phyloP scores from a whole-genome alignment of 2,888 invertebrate species.

The Orthosia gothica region DNA sequence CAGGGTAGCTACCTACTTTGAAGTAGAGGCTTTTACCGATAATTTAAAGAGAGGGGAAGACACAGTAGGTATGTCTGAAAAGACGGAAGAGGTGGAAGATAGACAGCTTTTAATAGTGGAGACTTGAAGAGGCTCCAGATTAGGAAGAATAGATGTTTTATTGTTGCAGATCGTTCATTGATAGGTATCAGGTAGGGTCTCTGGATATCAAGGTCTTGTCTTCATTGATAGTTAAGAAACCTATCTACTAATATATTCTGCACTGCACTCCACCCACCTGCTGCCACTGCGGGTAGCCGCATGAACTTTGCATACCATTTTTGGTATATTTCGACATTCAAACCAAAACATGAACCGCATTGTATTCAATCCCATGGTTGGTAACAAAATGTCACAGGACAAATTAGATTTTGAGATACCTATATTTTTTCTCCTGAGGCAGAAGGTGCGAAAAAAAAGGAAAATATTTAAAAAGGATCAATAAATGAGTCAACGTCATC shows the following conservation, averaged over 20 bases:
- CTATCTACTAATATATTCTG: not conserved
- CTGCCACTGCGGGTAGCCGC: too few species aligned
- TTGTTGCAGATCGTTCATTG: not conserved
- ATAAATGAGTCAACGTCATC: not conserved
- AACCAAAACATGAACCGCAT: not conserved
- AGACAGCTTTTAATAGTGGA: too few species aligned
- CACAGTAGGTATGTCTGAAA: not conserved
- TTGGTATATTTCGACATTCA: slow-evolving; percentile 9
- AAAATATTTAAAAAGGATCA: not conserved
- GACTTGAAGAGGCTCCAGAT: not conserved
- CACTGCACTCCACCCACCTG: not conserved
- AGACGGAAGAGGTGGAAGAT: too few species aligned
- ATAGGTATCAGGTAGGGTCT: not conserved
- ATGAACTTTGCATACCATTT: slow-evolving; percentile 1
- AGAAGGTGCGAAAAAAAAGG: too few species aligned
- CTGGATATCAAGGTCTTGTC: not conserved
- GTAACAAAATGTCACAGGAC: slow-evolving; percentile 24
- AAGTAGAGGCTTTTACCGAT: not conserved
- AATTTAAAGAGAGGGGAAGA: not conserved
- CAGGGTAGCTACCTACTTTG: too few species aligned
- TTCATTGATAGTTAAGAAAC: not conserved
- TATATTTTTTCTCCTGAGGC: too few species aligned
- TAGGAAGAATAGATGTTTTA: not conserved
- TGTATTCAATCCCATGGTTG: not conserved
- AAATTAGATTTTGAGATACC: too few species aligned